Percentiles rank a stretch among this genome's conserved stretches.
Evolutionary conservation across 2,113 vertebrate species (phyloP).

Genomic region (Aspidoscelis tigris): DNA sequence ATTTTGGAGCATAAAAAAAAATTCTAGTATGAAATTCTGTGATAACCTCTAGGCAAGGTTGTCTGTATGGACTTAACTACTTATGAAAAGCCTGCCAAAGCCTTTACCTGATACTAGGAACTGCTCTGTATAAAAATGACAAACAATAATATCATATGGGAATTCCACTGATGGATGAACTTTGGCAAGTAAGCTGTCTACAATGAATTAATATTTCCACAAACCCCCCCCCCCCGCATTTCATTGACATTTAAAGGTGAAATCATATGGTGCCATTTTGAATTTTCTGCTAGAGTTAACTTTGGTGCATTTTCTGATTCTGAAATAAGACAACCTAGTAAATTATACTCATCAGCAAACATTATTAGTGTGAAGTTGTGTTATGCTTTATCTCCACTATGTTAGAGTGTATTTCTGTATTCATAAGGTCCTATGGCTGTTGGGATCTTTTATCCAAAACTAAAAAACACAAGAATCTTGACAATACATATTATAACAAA

Average conservation of each 20-base stretch:
- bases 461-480: too few relatives aligned
- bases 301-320: background rate
- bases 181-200: background rate
- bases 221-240: background rate
- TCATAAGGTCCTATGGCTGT: too few relatives aligned
- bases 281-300: background rate
- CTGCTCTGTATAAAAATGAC: background rate
- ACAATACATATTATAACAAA: too few relatives aligned
- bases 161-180: background rate
- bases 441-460: too few relatives aligned
- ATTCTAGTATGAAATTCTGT: background rate
- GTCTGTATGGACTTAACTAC: background rate
- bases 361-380: background rate
- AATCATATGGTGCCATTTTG: background rate
- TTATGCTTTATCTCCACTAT: too few relatives aligned
- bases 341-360: background rate
- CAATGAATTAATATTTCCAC: background rate
- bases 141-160: background rate
- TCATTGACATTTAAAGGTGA: background rate
- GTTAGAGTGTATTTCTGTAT: too few relatives aligned
- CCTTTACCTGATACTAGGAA: background rate
- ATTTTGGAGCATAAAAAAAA: background rate
- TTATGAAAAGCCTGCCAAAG: background rate
- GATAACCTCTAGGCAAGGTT: background rate
- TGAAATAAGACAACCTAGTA: background rate